Conservation (phyloP, 1,140 invertebrate species). For the Pseudomyrmex gracilis region DNA sequence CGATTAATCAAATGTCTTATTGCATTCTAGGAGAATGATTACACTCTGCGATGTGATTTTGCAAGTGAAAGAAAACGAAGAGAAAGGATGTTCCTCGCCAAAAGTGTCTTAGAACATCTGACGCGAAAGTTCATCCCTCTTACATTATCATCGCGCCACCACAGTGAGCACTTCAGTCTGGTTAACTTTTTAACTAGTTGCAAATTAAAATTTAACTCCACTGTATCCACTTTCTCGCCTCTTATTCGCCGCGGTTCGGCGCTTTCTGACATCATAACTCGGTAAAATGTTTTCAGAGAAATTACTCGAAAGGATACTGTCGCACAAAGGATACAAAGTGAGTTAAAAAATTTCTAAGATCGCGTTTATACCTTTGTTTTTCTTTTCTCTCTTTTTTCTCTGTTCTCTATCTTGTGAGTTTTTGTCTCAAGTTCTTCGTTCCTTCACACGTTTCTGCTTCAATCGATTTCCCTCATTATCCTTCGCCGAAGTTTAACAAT, state of each 20-base stretch:
- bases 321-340: neutral
- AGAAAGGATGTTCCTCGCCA: neutral
- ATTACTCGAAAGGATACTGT: conserved; percentile 24
- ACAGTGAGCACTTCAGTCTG: conserved; percentile 36
- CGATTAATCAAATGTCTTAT: conserved; percentile 26
- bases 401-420: too few relatives aligned
- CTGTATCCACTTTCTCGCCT: conserved; percentile 46
- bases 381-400: too few relatives aligned
- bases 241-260: conserved; percentile 32
- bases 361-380: neutral
- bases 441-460: neutral
- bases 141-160: conserved; percentile 67
- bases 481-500: neutral
- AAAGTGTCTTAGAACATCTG: conserved; percentile 36
- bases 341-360: neutral
- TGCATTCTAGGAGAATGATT: too few relatives aligned
- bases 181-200: conserved; percentile 80
- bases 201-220: conserved; percentile 79
- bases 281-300: conserved; percentile 18
- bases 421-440: neutral
- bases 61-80: neutral
- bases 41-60: conserved; percentile 55
- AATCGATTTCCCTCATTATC: neutral
- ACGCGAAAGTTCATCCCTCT: conserved; percentile 65
- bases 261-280: conserved; percentile 45